Evolutionary conservation across 2,113 vertebrate genomes (phyloP).

Genomic region (Pterocles gutturalis): DNA sequence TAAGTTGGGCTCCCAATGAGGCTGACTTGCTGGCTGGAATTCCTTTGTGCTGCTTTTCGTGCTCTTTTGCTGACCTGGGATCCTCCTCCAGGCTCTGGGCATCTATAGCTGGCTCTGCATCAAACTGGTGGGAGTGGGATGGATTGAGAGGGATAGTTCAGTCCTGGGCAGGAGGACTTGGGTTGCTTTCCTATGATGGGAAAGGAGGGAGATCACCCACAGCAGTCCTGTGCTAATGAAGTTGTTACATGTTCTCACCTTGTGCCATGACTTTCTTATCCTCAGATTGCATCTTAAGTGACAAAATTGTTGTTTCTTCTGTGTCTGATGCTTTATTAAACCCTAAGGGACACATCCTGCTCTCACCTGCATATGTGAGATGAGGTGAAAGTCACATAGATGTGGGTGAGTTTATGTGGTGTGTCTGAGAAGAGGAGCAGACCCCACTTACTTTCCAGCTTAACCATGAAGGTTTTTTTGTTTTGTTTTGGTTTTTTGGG

Average conservation of each 20-base stretch:
- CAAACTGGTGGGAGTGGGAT: too few species aligned
- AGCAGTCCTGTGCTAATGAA: not conserved
- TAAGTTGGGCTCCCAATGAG: too few species aligned
- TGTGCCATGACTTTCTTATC: not conserved
- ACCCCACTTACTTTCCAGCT: not conserved
- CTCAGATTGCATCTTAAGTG: not conserved
- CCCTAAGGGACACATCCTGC: not conserved
- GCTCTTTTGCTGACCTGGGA: too few species aligned
- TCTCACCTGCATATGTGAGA: not conserved
- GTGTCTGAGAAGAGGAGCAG: not conserved
- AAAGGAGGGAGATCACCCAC: not conserved
- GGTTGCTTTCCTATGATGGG: not conserved
- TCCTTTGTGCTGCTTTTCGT: too few species aligned
- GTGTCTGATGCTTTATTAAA: not conserved
- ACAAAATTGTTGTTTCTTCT: not conserved
- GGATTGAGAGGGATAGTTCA: not conserved
- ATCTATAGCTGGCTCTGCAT: too few species aligned
- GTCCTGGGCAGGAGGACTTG: not conserved
- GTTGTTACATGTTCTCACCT: not conserved
- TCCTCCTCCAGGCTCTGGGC: too few species aligned
- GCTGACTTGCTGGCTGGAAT: too few species aligned
- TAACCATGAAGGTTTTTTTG: not conserved
- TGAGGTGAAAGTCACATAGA: not conserved
- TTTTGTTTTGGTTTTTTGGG: not conserved
- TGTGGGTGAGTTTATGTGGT: not conserved